Evolutionary conservation across 2,797 vertebrate genomes (phyloP).

Genomic region (Hydrolagus colliei): DNA sequence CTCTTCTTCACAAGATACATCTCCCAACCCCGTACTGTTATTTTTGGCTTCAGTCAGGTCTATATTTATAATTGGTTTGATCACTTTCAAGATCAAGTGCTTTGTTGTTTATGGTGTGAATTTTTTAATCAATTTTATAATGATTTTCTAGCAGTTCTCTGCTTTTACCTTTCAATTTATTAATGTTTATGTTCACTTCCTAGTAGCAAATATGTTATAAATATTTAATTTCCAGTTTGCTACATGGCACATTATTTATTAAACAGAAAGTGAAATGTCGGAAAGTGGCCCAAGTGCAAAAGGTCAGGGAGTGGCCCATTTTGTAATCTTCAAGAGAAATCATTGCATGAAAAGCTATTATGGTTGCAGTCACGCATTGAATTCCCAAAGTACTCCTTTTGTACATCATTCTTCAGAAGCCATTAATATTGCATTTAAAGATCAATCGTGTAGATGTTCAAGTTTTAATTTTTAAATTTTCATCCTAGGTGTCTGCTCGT

Average conservation of each 20-base stretch:
- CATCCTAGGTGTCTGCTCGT: slow-evolving; percentile 78
- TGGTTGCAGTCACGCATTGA: neutral
- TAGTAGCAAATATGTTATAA: neutral
- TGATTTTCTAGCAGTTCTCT: neutral
- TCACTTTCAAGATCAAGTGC: neutral
- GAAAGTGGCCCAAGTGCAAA: neutral
- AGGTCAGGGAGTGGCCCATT: neutral
- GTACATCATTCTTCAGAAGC: neutral
- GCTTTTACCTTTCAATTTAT: neutral
- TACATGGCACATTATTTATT: neutral
- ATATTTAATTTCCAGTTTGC: neutral
- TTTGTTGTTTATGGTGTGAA: neutral
- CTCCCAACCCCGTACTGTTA: neutral
- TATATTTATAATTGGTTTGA: neutral
- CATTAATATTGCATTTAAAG: neutral
- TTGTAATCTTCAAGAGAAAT: no score
- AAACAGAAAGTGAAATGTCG: neutral
- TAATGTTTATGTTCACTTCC: neutral
- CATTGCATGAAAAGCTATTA: neutral
- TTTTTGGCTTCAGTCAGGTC: neutral
- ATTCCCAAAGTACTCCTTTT: neutral
- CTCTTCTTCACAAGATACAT: neutral
- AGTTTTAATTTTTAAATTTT: neutral
- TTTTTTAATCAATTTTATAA: neutral
- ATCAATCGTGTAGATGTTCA: neutral